These are phyloP conservation scores for Oscheius myriophilus DNA, from an alignment of 2,888 invertebrate species.

Conservation along the genomic window DNA sequence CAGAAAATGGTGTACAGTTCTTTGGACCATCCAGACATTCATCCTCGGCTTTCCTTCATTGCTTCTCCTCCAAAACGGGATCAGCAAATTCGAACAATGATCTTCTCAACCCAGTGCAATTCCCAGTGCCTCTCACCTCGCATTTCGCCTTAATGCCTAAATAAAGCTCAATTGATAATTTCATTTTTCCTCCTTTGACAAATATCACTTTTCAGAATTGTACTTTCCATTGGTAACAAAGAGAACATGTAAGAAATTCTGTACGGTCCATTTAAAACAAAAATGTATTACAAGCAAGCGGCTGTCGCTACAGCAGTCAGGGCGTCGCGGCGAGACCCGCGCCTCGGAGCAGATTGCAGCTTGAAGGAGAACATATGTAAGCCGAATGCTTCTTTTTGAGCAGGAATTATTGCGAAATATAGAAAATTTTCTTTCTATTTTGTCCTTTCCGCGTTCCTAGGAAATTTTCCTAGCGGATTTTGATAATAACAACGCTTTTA, in stretches of 20 bases:
- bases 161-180: no score
- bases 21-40: slow-evolving; percentile 29
- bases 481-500: no score
- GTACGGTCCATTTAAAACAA: no score
- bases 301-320: background rate
- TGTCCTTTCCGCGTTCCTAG: background rate
- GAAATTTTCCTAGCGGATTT: no score
- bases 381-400: background rate
- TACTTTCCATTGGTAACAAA: no score
- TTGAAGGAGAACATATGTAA: background rate
- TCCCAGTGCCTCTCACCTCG: no score
- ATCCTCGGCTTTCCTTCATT: slow-evolving; percentile 28
- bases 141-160: no score
- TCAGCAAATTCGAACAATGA: slow-evolving; percentile 16
- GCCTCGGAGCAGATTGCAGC: background rate
- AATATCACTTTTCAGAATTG: no score
- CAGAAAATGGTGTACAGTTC: background rate
- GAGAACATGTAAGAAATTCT: no score
- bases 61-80: slow-evolving; percentile 22
- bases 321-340: background rate
- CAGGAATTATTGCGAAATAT: background rate
- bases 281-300: background rate
- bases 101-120: slow-evolving; percentile 12
- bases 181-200: no score
- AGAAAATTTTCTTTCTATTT: background rate